phyloP scores from a whole-genome alignment of 2,888 invertebrate species.

The Synanthedon tipuliformis region DNA sequence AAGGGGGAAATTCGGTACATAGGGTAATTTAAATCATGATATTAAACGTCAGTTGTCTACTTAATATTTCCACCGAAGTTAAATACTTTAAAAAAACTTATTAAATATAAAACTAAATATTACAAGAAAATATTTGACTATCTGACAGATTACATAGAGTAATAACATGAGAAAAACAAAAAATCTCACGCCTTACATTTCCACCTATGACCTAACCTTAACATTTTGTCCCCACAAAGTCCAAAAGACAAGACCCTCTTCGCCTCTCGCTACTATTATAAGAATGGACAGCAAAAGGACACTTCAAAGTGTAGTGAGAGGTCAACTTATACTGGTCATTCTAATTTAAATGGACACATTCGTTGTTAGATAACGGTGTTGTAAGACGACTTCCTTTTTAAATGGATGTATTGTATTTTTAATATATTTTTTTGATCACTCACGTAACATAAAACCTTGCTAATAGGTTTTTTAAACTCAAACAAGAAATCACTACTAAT shows the following conservation, averaged over 20 bases:
- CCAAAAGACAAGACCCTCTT: slow-evolving; percentile 18
- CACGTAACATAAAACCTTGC: no score
- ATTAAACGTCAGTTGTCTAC: no score
- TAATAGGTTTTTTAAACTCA: no score
- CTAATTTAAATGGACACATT: slow-evolving; percentile 34
- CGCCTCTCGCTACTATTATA: slow-evolving; percentile 4
- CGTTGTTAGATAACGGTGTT: slow-evolving; percentile 52
- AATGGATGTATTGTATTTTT: slow-evolving; percentile 2
- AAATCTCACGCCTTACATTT: slow-evolving; percentile 51
- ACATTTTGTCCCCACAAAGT: slow-evolving; percentile 47
- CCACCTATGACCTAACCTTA: slow-evolving; percentile 51
- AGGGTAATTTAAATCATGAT: no score
- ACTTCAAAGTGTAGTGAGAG: slow-evolving; percentile 9
- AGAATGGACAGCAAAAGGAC: slow-evolving; percentile 4
- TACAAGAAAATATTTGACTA: not conserved
- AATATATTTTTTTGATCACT: no score
- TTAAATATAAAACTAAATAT: not conserved
- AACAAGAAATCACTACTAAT: no score
- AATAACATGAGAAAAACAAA: slow-evolving; percentile 9
- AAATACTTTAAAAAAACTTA: no score
- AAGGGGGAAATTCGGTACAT: no score
- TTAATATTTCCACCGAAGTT: no score
- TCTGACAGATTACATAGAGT: not conserved
- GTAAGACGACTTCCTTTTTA: slow-evolving; percentile 12
- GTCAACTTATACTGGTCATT: slow-evolving; percentile 39